Evolutionary conservation across 1,140 invertebrate species (phyloP), one percentile per base, ranked within the genome.

Genomic region (Apolygus lucorum): DNA sequence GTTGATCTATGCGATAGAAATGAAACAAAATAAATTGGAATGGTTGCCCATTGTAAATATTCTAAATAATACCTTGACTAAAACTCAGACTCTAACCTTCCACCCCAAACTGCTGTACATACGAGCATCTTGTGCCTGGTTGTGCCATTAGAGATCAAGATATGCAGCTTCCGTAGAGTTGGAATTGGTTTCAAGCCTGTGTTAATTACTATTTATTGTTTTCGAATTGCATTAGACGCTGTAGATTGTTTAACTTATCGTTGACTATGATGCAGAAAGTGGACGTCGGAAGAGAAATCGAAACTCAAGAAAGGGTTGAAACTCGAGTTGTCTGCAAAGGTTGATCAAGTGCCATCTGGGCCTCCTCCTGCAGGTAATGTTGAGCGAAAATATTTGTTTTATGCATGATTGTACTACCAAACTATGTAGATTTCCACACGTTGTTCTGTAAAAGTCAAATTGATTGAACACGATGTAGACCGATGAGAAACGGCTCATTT

Each of bases 241-340:
- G n/a, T n/a, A n/a, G n/a, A n/a, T n/a, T n/a, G n/a, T n/a, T n/a
- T n/a, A n/a, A n/a, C n/a, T n/a, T n/a, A 74, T 70, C 78, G 78
- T 17, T 82, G 63, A 70, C 22, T 70, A 28, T 71, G 17, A 66
- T 29, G 59, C 63, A 75, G 74, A 29, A 69, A 62, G 42, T 88
- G 86, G 85, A 82, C 83, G 25, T 83, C 85, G 27, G 87, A 88
- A 64, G 86, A 89, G 59, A 83, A 84, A 75, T 81, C 82, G 71
- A 81, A 84, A 70, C 82, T 83, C 73, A 87, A 85, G 76, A 87
- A 85, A 76, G 82, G 82, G n/a, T 87, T 89, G 75, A 87, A 84
- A 28, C 79, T 89, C 64, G 87, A 89, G 72, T 86, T 89, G 75
- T 82, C 83, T 0, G 74, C 77, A 52, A 72, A 75, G 71, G 65